Base-by-base conservation (phyloP, 2,113 vertebrate genomes). In the Tringa solitaria region DNA sequence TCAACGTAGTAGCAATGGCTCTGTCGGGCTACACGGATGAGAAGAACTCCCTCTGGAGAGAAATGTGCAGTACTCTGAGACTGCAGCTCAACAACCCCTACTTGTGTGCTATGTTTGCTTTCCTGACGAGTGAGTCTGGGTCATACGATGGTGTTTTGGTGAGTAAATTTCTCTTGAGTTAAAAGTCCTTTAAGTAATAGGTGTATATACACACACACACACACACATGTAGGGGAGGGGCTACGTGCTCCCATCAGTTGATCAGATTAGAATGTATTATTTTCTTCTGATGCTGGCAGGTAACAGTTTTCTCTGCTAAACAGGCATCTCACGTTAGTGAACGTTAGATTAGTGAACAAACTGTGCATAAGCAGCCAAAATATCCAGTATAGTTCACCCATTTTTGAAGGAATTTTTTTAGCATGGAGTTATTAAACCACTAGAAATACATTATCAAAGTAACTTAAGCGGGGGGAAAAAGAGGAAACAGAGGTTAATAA, bases 1-100 rank as follows among this genome's bases (percentile, higher is more conserved):
- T 99, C 87, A 99, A 99, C n/a, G 99, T 99, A 41, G 99, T 99
- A 77, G 99, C 99, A 87, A 99, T 99, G 99, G 99, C 99, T 69
- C 97, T 99, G 45, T 99, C 99, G 1, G 99, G 99, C 65, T 99
- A 99, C 96, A 99, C 99, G 1, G 99, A 99, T 35, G 99, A 99
- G 96, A 99, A 99, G 97, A 98, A 98, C 39, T 99, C 99, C 19
- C 98, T 99, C 79, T 99, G 99, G 99, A 98, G 99, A 95, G 99
- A 99, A 97, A 99, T 99, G 99, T 99, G 99, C 97, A 99, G 99
- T 97, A 99, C 99, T 32, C 98, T 99, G 12, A 97, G 99, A 56
- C 95, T 99, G 80, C 99, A 99, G 14, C 28, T 99, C 81, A 99
- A 99, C 97, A 99, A 99, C 96, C 99, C 99, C 2, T 99, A 99